Conservation (phyloP, 1,140 invertebrate genomes). For the Phymastichus coffea region DNA sequence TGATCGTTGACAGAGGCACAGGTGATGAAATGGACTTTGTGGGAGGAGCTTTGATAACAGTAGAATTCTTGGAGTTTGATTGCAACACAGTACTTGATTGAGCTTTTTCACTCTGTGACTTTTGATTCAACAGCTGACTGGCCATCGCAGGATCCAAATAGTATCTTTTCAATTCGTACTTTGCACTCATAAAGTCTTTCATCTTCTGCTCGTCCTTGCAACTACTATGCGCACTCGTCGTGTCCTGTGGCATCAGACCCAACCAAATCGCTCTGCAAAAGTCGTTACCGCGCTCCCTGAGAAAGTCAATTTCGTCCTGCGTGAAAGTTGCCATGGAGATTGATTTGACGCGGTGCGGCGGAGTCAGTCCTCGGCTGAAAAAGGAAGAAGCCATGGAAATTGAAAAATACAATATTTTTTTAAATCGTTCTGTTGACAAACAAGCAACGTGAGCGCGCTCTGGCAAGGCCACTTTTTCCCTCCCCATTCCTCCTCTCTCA, state of each 20-base stretch:
- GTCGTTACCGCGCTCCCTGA: conserved; percentile 90
- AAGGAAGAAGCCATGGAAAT: neutral
- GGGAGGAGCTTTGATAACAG: conserved; percentile 22
- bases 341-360: conserved; percentile 96
- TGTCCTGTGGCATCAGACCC: conserved; percentile 65
- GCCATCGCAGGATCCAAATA: conserved; percentile 67
- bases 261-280: conserved; percentile 89
- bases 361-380: conserved; percentile 89
- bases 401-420: neutral
- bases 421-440: too few species aligned
- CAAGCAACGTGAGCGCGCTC: neutral
- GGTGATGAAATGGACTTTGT: conserved; percentile 33
- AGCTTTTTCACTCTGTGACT: conserved; percentile 25
- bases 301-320: conserved; percentile 90
- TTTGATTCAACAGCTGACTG: conserved; percentile 46
- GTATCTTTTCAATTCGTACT: conserved; percentile 89
- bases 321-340: conserved; percentile 99
- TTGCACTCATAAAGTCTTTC: conserved; percentile 88
- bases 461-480: too few species aligned
- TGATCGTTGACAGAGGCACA: conserved; percentile 23
- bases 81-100: conserved; percentile 11
- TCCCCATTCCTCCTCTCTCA: too few species aligned
- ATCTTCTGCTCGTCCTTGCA: conserved; percentile 90
- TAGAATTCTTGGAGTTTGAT: conserved; percentile 26
- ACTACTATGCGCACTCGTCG: conserved; percentile 38